Percentiles rank a stretch among this genome's conserved stretches.
Conservation (phyloP, 64 coral and sea anemone species). For the Trachythela sp. region DNA sequence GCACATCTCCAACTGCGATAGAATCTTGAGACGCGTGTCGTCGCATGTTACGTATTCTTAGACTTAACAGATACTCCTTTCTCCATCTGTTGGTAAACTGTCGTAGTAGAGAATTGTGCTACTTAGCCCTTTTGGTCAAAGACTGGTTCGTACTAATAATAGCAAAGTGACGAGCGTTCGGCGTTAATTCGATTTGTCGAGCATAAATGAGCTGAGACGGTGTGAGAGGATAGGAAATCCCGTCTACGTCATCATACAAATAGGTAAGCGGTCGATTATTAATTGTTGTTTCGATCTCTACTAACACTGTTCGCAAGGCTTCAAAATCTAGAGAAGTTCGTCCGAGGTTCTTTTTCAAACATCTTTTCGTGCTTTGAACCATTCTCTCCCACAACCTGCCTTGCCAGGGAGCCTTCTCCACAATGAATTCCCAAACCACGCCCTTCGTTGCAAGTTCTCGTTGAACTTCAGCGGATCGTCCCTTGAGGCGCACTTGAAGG, state of each 20-base stretch:
- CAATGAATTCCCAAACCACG: neutral
- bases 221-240: neutral
- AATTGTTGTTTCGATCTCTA: neutral
- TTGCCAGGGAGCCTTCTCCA: neutral
- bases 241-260: neutral
- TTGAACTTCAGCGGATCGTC: neutral
- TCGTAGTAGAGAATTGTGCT: neutral
- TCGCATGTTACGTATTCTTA: no score
- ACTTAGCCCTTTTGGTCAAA: neutral
- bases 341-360: neutral
- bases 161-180: neutral
- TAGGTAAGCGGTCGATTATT: neutral
- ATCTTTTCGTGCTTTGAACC: neutral
- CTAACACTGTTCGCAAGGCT: neutral
- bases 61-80: constrained; percentile 9
- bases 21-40: no score
- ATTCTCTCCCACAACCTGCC: neutral
- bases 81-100: constrained; percentile 5
- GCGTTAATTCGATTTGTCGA: neutral
- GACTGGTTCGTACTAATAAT: constrained; percentile 4
- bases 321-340: neutral
- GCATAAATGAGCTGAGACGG: neutral
- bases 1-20: no score
- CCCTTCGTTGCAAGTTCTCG: neutral
- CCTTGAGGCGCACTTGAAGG: neutral